Evolutionary conservation across 2,888 invertebrate genomes (phyloP).

Genomic region (Aproaerema taeniolella): DNA sequence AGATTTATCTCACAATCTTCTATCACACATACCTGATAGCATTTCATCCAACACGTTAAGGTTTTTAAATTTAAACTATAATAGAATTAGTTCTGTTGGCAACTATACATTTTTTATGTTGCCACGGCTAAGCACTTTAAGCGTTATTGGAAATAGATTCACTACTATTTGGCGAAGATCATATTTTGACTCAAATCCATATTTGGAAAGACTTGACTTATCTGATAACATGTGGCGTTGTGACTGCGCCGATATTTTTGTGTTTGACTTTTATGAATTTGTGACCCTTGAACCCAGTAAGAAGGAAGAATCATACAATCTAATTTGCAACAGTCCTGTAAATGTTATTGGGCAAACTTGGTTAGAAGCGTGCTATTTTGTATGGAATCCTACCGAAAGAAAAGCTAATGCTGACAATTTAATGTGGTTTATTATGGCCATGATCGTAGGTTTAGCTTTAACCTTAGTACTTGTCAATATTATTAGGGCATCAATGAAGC

Average conservation of each 20-base stretch:
- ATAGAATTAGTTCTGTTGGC: constrained; percentile 77
- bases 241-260: constrained; percentile 79
- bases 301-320: constrained; percentile 62
- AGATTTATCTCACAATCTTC: constrained; percentile 81
- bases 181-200: constrained; percentile 78
- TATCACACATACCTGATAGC: constrained; percentile 79
- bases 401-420: constrained; percentile 62
- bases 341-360: constrained; percentile 80
- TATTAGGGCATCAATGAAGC: constrained; percentile 74
- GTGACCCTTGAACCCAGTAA: constrained; percentile 76
- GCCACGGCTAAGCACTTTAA: constrained; percentile 77
- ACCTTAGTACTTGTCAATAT: constrained; percentile 72
- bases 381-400: constrained; percentile 74
- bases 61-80: constrained; percentile 78
- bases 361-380: constrained; percentile 80
- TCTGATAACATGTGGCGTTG: constrained; percentile 88
- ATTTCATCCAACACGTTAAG: constrained; percentile 79
- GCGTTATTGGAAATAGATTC: constrained; percentile 84
- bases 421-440: constrained; percentile 78
- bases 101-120: constrained; percentile 81
- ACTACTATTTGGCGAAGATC: constrained; percentile 78
- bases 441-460: constrained; percentile 72
- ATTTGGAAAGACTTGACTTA: constrained; percentile 77
- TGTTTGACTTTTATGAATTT: constrained; percentile 80
- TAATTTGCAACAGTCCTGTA: constrained; percentile 82